phyloP scores from a whole-genome alignment of 2,888 invertebrate genomes.

The Cantharis lateralis region DNA sequence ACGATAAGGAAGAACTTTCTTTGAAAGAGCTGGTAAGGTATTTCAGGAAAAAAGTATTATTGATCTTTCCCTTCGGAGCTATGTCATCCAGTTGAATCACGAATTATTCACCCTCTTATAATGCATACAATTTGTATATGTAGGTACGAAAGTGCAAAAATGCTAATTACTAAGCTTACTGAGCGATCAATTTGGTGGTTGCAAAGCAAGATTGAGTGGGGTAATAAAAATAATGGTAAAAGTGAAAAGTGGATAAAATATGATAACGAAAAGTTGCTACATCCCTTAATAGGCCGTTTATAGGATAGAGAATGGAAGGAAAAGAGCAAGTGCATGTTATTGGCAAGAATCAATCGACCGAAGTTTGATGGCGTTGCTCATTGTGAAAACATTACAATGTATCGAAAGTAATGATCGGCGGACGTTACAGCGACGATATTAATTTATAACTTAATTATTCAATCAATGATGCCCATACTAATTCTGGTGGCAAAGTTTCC shows the following conservation, averaged over 20 bases:
- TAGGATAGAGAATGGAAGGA: not conserved
- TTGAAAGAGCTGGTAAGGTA: not conserved
- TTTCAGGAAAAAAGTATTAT: not conserved
- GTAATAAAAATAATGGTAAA: not conserved
- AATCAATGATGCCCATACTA: not conserved
- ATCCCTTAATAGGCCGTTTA: not conserved
- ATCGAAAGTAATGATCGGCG: not conserved
- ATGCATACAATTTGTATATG: not conserved
- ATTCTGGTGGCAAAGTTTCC: not conserved
- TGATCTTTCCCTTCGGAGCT: not conserved
- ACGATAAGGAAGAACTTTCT: not conserved
- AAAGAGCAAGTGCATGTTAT: not conserved
- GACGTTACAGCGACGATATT: not conserved
- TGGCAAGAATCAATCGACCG: not conserved
- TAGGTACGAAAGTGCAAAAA: not conserved
- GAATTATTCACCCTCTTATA: not conserved
- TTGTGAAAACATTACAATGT: not conserved
- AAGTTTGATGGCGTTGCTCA: not conserved
- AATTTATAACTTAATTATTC: not conserved
- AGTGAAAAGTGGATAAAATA: not conserved
- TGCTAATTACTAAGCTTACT: not conserved
- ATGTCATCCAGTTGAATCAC: not conserved
- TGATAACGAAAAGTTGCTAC: not conserved
- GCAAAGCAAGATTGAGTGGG: not conserved
- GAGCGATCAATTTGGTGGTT: not conserved